Conservation (phyloP, 2,113 vertebrate genomes). For the Axis porcinus region DNA sequence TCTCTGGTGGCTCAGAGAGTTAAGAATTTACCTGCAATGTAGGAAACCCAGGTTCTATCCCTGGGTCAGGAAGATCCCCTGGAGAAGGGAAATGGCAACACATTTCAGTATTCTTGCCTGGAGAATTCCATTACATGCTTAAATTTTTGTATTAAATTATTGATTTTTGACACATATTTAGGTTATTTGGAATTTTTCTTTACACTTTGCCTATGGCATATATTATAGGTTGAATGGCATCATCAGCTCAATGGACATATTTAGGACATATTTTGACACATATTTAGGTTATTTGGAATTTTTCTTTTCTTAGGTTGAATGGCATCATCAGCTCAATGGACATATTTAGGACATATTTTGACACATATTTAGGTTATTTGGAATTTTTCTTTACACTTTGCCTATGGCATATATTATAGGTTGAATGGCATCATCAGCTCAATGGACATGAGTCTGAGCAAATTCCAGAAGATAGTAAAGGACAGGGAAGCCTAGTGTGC, state of each 20-base stretch:
- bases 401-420: background rate
- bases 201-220: background rate
- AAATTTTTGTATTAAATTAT: background rate
- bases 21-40: background rate
- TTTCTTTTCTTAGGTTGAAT: background rate
- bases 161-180: background rate
- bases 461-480: background rate
- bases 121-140: background rate
- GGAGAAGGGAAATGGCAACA: background rate
- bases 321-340: background rate
- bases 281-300: background rate
- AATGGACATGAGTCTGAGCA: background rate
- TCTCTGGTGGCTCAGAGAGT: background rate
- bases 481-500: background rate
- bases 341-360: too few species aligned
- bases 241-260: fast-evolving
- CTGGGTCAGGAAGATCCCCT: background rate
- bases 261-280: too few species aligned
- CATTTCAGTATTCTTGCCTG: background rate
- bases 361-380: background rate
- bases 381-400: background rate
- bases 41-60: background rate
- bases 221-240: background rate
- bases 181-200: background rate
- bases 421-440: background rate